phyloP scores from a whole-genome alignment of 2,797 vertebrate species.

The Prionace glauca region DNA sequence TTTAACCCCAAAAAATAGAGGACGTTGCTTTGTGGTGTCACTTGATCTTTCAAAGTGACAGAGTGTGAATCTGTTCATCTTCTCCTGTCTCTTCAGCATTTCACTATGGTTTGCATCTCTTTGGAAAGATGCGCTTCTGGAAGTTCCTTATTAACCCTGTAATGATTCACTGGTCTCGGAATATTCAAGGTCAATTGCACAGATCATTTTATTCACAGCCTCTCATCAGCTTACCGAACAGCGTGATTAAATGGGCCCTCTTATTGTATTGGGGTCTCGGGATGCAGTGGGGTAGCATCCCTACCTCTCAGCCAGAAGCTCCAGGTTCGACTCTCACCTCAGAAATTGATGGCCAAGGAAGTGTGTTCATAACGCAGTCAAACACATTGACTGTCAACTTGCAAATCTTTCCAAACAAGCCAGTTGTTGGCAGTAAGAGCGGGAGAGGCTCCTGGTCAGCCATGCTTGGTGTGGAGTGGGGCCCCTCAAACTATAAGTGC shows the following conservation, averaged over 20 bases:
- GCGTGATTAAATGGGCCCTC: background rate
- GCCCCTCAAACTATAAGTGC: no score
- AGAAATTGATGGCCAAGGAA: no score
- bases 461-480: no score
- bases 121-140: background rate
- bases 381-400: no score
- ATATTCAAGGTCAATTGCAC: background rate
- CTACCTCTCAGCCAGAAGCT: no score
- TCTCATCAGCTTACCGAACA: background rate
- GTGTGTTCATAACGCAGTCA: no score
- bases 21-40: background rate
- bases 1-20: constrained; percentile 9
- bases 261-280: background rate
- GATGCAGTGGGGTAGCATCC: no score
- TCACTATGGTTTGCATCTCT: background rate
- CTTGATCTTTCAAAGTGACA: background rate
- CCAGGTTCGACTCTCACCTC: no score
- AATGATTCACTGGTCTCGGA: background rate
- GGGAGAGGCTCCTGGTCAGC: no score
- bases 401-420: no score
- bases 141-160: background rate
- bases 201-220: background rate
- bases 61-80: background rate
- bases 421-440: no score
- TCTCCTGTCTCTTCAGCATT: background rate